Evolutionary conservation across 2,113 vertebrate genomes (phyloP), one percentile per base, ranked within the genome.

Genomic region (Deroptyus accipitrinus): DNA sequence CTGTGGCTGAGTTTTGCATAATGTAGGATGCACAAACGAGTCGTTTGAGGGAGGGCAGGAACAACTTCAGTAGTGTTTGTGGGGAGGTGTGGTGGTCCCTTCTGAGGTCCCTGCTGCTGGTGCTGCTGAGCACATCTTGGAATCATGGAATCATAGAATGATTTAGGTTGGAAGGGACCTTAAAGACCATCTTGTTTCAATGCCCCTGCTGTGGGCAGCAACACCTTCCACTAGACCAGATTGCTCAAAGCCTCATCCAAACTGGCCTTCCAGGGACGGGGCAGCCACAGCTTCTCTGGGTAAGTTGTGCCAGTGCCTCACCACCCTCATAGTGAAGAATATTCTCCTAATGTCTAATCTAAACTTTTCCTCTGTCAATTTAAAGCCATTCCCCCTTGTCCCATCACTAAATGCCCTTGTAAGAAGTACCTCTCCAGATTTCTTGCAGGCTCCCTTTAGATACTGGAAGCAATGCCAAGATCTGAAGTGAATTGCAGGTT

Each of bases 401-500:
- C 20, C 9, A 9, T 35, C 33, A 59, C 57, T 59, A 59, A 35
- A 35, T 24, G 13, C 13, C 57, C 33, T 59, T 59, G 9, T 16
- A 59, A 35, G 57, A 35, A 16, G 57, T 59, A 24, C 33, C 33
- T 24, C 20, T 59, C 13, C 22, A 35, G 57, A 59, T 59, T 59
- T 59, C 9, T 59, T 59, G 33, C n/a, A 59, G 57, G n/a, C 33
- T 59, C 57, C 33, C 13, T 10, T 35, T 24, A 35, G 57, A 35
- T 59, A 59, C 57, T 24, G 33, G 42, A 82, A 33, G 48, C 1
- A 11, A 6, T 6, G 9, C 25, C 46, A 20, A 70, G 42, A 49
- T 7, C 17, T 31, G 20, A 74, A 67, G 12, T 0, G 4, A 0
- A 0, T 18, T 2, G 0, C 17, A 5, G 7, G 13, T 41, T 25